phyloP scores from a whole-genome alignment of 1,140 invertebrate species.

The Drosophila tsacasi region DNA sequence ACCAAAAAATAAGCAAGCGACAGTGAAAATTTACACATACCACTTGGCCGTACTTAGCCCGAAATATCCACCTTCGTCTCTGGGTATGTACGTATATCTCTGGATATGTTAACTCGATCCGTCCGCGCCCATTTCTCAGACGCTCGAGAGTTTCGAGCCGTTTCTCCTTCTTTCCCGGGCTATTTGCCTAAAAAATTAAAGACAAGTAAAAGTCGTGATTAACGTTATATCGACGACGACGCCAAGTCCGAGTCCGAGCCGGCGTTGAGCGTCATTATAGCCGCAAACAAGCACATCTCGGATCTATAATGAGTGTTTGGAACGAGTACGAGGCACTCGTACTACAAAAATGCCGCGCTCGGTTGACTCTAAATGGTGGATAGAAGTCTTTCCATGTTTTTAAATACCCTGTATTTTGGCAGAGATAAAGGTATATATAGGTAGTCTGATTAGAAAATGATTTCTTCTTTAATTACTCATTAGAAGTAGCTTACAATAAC shows the following conservation, averaged over 20 bases:
- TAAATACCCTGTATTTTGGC: background rate
- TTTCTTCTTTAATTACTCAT: background rate
- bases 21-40: constrained; percentile 81
- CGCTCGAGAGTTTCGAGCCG: constrained; percentile 42
- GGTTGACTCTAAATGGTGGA: constrained; percentile 82
- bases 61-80: constrained; percentile 29
- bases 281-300: constrained; percentile 65
- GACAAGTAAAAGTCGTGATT: constrained; percentile 84
- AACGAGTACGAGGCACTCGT: constrained; percentile 57
- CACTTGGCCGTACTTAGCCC: constrained; percentile 52
- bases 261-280: constrained; percentile 72
- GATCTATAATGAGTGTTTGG: constrained; percentile 52
- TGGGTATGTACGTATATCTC: constrained; percentile 7
- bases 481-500: no score
- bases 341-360: constrained; percentile 81
- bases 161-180: constrained; percentile 45
- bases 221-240: constrained; percentile 71
- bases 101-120: constrained; percentile 63
- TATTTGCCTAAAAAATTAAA: constrained; percentile 85
- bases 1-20: constrained; percentile 67
- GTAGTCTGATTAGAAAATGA: background rate
- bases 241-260: constrained; percentile 2
- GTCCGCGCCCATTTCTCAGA: constrained; percentile 73
- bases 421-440: background rate
- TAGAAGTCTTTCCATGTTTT: constrained; percentile 48